Base-by-base conservation (phyloP, 1,140 invertebrate species). In the Homalodisca vitripennis region DNA sequence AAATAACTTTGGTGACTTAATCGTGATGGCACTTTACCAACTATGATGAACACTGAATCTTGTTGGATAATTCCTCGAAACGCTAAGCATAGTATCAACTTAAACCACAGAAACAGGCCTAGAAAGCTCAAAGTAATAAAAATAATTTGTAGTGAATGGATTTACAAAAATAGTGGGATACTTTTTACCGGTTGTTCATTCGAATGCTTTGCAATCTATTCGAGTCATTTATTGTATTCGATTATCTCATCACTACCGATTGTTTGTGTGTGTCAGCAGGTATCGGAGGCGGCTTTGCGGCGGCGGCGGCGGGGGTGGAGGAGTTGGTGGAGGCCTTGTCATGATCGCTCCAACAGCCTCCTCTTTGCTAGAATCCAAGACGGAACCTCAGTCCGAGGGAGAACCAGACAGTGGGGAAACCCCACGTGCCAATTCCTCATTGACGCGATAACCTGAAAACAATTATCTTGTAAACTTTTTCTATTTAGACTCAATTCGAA, bases 311-410 rank as follows among this genome's bases (percentile, higher is more conserved):
- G 3, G 17, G 3, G 6, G 14, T n/a, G n/a, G n/a, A n/a, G n/a
- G n/a, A n/a, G n/a, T n/a, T 3, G 60, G 27, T 10, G 30, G 29
- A 14, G 63, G 63, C 10, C 63, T 66, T 3, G 63, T 66, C 10
- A 66, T 66, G 63, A 66, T 66, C 63, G 63, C 63, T 31, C n/a
- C 32, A 2, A 22, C 24, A 6, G 6, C 55, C 55, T 20, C 22
- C 20, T 3, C 48, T 20, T 14, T 53, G 10, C 55, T 27, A 10
- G 55, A 60, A 13, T 60, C 55, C 26, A 60, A 60, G n/a, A 10
- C 26, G 6, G 55, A 60, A n/a, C 55, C 55, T 26, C 55, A 60
- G 27, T 60, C 55, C 26, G 55, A 60, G 55, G n/a, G 26, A 2
- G 55, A 60, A 17, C 6, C 34, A 41, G 34, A 41, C 34, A n/a